Evolutionary conservation across 2,113 vertebrate genomes (phyloP), one percentile per base, ranked within the genome.

Genomic region (Pluvianellus socialis): DNA sequence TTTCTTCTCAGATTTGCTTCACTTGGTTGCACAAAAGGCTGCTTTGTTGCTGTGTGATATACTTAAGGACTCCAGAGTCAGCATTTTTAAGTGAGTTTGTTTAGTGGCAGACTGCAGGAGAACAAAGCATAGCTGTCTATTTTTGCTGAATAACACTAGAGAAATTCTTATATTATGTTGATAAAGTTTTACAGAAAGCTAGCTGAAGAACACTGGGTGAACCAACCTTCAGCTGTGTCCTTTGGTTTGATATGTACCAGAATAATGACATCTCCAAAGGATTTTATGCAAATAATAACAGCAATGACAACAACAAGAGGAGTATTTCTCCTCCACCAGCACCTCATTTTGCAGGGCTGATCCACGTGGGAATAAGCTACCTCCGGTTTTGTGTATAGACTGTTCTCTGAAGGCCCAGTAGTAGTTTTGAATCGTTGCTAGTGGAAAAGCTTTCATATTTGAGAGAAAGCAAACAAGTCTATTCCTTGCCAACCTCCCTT

Each of bases 111-210:
- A 62, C 66, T 96, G 73, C 82, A 87, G 85, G 87, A 93, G 80
- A 88, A 72, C 52, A 79, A 94, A 95, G 26, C 56, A 56, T n/a
- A 80, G 47, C 63, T 80, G 50, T 58, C 79, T 85, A 9, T 2
- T 92, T 82, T 82, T 91, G 49, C 53, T 72, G 53, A 50, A 72
- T 71, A 75, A 71, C n/a, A 44, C 52, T 47, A 80, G 27, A 83
- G 44, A 92, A 89, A 87, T 87, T 14, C 47, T 50, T 89, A 50
- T 47, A 49, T 59, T 90, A 26, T 27, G 66, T 90, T 83, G 88
- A 61, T 40, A 38, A 90, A 95, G 63, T 87, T 96, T 94, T 94
- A 81, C 59, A 95, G 88, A 94, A 96, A 84, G 47, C 52, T 79
- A 47, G 58, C 55, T 92, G 61, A 75, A 79, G 50, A 82, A 59